Conservation (phyloP, 2,888 invertebrate species). For the Blastobasis adustella region DNA sequence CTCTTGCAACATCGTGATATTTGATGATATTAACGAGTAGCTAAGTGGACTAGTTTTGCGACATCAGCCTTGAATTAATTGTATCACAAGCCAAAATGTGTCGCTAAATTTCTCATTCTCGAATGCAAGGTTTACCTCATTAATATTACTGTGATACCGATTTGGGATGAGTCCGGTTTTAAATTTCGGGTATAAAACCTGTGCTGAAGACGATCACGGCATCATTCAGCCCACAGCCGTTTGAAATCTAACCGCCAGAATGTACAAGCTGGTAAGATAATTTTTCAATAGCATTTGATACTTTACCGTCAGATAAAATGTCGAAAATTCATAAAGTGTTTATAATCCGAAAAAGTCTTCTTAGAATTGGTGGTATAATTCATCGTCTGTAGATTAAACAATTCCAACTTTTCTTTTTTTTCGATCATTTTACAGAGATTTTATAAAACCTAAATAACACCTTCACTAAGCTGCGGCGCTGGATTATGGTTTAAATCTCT, state of each 20-base stretch:
- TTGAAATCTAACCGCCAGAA: slow-evolving; percentile 17
- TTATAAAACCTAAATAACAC: too few relatives aligned
- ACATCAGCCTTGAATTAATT: slow-evolving; percentile 19
- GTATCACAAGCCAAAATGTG: slow-evolving; percentile 14
- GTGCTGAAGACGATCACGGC: slow-evolving; percentile 11
- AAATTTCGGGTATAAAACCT: slow-evolving; percentile 18
- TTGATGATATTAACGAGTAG: slow-evolving; percentile 1
- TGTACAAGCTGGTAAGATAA: slow-evolving; percentile 26
- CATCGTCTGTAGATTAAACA: too few relatives aligned
- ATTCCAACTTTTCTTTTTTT: too few relatives aligned
- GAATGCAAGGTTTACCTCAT: slow-evolving; percentile 8
- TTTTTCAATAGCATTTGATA: slow-evolving; percentile 1
- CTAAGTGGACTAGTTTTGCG: slow-evolving; percentile 12
- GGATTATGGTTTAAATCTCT: too few relatives aligned
- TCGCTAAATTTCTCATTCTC: slow-evolving; percentile 8
- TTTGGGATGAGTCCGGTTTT: slow-evolving; percentile 20
- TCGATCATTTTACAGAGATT: too few relatives aligned
- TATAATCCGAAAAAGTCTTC: too few relatives aligned
- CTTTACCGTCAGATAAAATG: too few relatives aligned
- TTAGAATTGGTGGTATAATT: too few relatives aligned
- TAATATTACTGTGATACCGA: slow-evolving; percentile 9
- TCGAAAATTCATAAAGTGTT: too few relatives aligned
- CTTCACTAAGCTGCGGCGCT: too few relatives aligned
- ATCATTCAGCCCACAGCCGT: slow-evolving; percentile 20
- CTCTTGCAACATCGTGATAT: neutral